Base-by-base conservation (phyloP, 2,888 invertebrate genomes). In the Beris chalybata region DNA sequence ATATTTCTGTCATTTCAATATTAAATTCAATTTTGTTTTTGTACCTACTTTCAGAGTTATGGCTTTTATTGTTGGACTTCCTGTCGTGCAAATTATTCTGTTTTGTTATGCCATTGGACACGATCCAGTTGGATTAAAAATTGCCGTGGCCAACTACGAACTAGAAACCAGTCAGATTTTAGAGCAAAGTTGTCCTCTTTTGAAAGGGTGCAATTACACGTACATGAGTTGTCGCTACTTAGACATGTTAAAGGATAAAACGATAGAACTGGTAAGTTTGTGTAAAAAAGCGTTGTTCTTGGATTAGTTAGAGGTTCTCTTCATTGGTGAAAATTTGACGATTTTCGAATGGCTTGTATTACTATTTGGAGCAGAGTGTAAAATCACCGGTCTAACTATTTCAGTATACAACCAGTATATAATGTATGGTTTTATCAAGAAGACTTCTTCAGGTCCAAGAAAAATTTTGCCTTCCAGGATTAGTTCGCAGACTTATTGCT, bases 21-120 rank as follows among this genome's bases (percentile, higher is more conserved):
- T 53, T 29, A 29, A 22, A 13, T 15, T 53, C 29, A n/a, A n/a
- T 22, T 53, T 7, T 12, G 12, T 13, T 15, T 48, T 15, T 15
- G 9, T 7, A 7, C 9, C 7, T 38, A 30, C 13, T 75, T 78
- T 15, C 77, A 91, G 91, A 0, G 86, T 94, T 45, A 87, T 96
- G 84, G 78, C 90, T 54, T 95, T 95, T 79, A 89, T 95, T 72
- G 87, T 94, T 70, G 89, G 91, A 12, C 83, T 96, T 59, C 96
- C 96, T 0, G 87, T 93, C 3, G 85, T 90, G 2, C 94, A 96
- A 83, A 93, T 92, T 75, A 82, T 94, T 29, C 81, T 96, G 54
- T 96, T 95, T 82, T 95, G 95, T 76, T 81, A 92, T 58, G 90
- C 95, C 13, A 91, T 95, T 72, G 94, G 94, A n/a, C 90, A 91